phyloP scores from a whole-genome alignment of 2,797 vertebrate genomes.

The Arctocebus calabarensis region DNA sequence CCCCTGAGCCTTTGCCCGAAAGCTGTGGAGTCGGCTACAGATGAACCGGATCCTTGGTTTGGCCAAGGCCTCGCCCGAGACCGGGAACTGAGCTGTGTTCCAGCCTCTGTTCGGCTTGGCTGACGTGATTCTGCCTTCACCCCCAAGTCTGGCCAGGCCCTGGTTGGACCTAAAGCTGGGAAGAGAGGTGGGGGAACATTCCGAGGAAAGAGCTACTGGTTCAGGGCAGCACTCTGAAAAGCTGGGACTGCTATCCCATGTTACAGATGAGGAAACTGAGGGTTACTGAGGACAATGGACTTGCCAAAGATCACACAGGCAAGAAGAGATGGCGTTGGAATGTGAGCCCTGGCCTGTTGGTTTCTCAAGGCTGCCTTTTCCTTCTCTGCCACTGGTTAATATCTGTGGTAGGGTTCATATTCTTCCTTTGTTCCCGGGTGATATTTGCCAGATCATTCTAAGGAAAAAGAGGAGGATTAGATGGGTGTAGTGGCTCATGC shows the following conservation, averaged over 20 bases:
- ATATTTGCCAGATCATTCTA: background rate
- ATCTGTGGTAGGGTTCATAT: fast-evolving
- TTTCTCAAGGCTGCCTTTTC: background rate
- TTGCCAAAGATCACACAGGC: background rate
- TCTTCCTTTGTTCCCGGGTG: background rate
- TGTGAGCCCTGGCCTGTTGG: fast-evolving
- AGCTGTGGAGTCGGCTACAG: background rate
- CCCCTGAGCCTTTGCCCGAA: background rate
- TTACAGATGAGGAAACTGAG: background rate
- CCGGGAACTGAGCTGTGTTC: background rate
- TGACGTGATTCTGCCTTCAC: background rate
- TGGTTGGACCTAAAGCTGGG: background rate
- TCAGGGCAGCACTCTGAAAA: background rate
- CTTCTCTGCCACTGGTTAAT: background rate
- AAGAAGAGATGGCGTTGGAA: too few species aligned
- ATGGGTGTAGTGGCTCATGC: background rate
- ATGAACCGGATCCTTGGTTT: conserved; percentile 17
- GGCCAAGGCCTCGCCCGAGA: conserved; percentile 48
- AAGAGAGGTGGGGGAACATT: background rate
- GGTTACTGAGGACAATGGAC: background rate
- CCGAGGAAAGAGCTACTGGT: background rate
- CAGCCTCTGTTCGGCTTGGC: conserved; percentile 53
- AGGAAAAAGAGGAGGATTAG: background rate
- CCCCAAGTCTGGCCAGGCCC: conserved; percentile 52
- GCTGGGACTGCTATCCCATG: background rate